A percentile compares a stretch with the other conserved stretches of the same genome.
These are phyloP conservation scores for Papilio polytes DNA, from an alignment of 1,140 invertebrate genomes.

Conservation along the genomic window DNA sequence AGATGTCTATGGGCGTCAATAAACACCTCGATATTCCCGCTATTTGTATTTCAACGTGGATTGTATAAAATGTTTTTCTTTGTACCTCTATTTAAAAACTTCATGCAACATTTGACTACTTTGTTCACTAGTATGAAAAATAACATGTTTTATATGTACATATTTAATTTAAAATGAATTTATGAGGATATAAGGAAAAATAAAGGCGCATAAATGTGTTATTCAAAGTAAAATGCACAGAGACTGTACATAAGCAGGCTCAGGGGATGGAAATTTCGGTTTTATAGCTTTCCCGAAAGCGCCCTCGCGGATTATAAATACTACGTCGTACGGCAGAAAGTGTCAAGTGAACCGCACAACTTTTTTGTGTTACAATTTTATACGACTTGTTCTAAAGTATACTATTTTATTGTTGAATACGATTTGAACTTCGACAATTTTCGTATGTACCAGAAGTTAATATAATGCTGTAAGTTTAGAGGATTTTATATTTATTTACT, in stretches of 20 bases:
- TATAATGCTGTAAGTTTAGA: not conserved
- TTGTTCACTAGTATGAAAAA: not conserved
- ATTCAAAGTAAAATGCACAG: conserved; percentile 47
- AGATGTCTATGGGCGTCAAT: too few relatives aligned
- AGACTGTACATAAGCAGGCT: conserved; percentile 53
- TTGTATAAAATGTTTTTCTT: too few relatives aligned
- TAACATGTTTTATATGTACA: not conserved
- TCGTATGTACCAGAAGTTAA: not conserved
- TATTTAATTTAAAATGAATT: conserved; percentile 4
- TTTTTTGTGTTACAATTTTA: conserved; percentile 41
- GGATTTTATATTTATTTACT: too few relatives aligned
- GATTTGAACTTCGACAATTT: not conserved
- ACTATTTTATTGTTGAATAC: conserved; percentile 19
- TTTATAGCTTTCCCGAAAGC: conserved; percentile 60
- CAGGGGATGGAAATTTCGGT: conserved; percentile 62
- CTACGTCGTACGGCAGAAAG: conserved; percentile 56
- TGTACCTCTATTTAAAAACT: not conserved
- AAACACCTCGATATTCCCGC: too few relatives aligned
- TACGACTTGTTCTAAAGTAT: conserved; percentile 39
- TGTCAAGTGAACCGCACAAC: conserved; percentile 52
- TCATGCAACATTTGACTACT: not conserved
- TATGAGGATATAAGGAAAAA: not conserved
- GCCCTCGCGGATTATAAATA: conserved; percentile 70
- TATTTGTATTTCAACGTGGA: too few relatives aligned
- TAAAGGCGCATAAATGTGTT: conserved; percentile 30